A percentile compares a stretch with the other conserved stretches of the same genome.
Evolutionary conservation across 37 sponge, comb jelly and placozoan species (phyloP).

Genomic region (Hexactinellida sp.): DNA sequence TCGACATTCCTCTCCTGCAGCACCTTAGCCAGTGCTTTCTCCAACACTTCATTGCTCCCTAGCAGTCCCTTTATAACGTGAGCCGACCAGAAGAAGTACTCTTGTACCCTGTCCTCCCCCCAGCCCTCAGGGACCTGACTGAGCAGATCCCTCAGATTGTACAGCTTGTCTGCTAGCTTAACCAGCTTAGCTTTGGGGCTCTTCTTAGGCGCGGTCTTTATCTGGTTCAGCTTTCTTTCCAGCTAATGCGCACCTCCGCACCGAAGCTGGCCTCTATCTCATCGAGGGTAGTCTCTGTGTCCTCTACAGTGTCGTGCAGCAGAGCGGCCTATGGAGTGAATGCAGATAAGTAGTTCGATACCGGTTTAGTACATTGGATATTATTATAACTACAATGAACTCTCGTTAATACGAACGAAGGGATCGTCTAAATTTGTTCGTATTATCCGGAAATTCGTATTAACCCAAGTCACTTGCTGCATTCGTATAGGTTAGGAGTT

Average conservation of each 20-base stretch:
- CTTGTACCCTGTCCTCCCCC: conserved; percentile 60
- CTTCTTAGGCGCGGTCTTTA: conserved; percentile 70
- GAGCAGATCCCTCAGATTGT: conserved; percentile 80
- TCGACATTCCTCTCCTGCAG: conserved; percentile 5
- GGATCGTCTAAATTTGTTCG: too few relatives aligned
- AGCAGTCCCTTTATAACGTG: conserved; percentile 39
- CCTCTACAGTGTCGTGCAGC: conserved; percentile 94
- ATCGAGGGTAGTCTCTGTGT: conserved; percentile 69
- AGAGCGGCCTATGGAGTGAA: conserved; percentile 69
- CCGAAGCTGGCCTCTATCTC: conserved; percentile 56
- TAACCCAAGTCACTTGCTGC: too few relatives aligned
- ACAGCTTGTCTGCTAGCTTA: conserved; percentile 87
- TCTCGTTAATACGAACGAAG: too few relatives aligned
- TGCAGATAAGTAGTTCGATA: background rate
- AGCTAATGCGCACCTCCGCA: conserved; percentile 42
- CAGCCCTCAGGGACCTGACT: conserved; percentile 54
- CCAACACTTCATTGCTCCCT: conserved; percentile 65
- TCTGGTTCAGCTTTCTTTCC: conserved; percentile 74
- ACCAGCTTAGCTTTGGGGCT: conserved; percentile 68
- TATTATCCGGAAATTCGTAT: too few relatives aligned
- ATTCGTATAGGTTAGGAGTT: too few relatives aligned
- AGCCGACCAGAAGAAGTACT: conserved; percentile 76
- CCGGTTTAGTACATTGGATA: background rate
- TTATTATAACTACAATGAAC: background rate
- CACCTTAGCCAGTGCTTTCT: conserved; percentile 36